Evolutionary conservation across 2,797 vertebrate genomes (phyloP), one percentile per base, ranked within the genome.

Genomic region (Pterois miles): DNA sequence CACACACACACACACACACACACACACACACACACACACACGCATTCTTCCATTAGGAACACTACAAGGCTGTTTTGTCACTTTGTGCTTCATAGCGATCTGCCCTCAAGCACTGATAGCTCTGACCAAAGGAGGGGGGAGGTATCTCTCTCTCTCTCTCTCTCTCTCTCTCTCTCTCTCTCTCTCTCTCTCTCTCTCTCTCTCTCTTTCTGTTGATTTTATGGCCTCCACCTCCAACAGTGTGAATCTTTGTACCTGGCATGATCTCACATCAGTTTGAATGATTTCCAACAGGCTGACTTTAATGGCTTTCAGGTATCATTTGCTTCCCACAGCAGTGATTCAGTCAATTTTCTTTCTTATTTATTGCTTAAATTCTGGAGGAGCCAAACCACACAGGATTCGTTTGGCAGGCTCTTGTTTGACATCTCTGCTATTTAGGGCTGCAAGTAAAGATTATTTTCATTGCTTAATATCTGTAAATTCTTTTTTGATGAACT

Each of bases 41-140:
- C 29, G 73, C 75, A 67, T 63, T 78, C 76, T 65, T 87, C 86
- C 88, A 91, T 90, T 91, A 92, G 75, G 71, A 78, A 52, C 85
- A 67, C 46, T 48, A 80, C 76, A 81, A 69, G 86, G 60, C 85
- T 90, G 87, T 89, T 89, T 85, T 89, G 87, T 91, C 86, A 85
- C 84, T 81, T 77, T 79, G 74, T 46, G 70, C 85, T 89, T 84
- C 52, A 62, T 74, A 80, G 87, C 5, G 20, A 88, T 87, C 75
- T 66, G 59, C 65, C 91, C 87, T 78, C 74, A 46, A 87, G 89
- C 91, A 36, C 36, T 75, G 80, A 84, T 78, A 62, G 78, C 88
- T 81, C 71, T 72, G 78, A 78, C 84, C 84, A 71, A 76, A 74
- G 34, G 78, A 80, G 74, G 65, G 81, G 80, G 68, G 84, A 77